Base-by-base conservation (phyloP, 2,888 invertebrate species). In the Trilocha varians region DNA sequence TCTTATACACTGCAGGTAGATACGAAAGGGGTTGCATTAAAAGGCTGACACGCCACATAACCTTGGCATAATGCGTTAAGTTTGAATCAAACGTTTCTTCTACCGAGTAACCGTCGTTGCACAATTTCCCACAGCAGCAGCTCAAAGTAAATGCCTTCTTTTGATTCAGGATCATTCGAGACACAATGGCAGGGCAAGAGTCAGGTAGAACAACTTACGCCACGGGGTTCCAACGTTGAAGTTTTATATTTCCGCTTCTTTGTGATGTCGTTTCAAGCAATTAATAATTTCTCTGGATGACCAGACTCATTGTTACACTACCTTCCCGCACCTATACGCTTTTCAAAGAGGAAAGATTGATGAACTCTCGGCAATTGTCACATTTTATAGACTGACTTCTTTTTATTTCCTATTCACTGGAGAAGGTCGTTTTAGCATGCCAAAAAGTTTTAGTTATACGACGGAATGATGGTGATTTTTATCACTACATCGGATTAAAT, bases 171-270 rank as follows among this genome's bases (percentile, higher is more conserved):
- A 62, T 74, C 73, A 82, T 71, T 65, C 59, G 57, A 59, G 62
- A 62, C 61, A 84, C 83, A 85, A 85, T 77, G 65, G 74, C 55
- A 68, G 84, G 83, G 74, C 84, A 84, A 83, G 83, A 84, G 84
- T 85, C 85, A 85, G 85, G 85, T 85, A 85, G 69, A 77, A 74
- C 75, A 73, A 71, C 67, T 77, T 71, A 50, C 82, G 50, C 83
- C 50, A 71, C 77, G 75, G 85, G 84, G 79, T 73, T 71, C 68
- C 74, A 62, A 67, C 59, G 70, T 68, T 75, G 71, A 76, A 83
- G 80, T 84, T 84, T 84, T 85, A 84, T 85, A 84, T 85, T 82
- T 85, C 85, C 85, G 85, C 75, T 84, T 82, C 84, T 83, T 85
- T 85, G 84, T 85, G 65, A 59, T 65, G 60, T 63, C 62, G 66